Evolutionary conservation across 2,888 invertebrate species (phyloP).

Genomic region (Cyaniris semiargus): DNA sequence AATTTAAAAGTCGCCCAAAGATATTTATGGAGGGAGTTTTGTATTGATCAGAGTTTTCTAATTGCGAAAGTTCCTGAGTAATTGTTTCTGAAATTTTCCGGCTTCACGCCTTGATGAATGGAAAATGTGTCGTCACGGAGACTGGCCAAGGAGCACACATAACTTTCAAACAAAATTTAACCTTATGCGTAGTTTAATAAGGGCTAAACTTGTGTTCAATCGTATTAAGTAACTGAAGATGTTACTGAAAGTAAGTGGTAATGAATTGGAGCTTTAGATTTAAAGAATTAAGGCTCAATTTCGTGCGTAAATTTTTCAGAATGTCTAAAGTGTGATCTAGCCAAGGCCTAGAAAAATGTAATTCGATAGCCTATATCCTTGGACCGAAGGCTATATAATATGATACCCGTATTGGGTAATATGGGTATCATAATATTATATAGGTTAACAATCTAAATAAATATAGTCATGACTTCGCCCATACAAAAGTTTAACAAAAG

Average conservation of each 20-base stretch:
- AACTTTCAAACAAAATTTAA: neutral
- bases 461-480: too few species aligned
- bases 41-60: slow-evolving; percentile 40
- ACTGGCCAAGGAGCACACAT: neutral
- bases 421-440: too few species aligned
- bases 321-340: neutral
- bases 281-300: neutral
- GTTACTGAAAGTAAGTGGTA: neutral
- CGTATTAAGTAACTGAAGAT: neutral
- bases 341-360: slow-evolving; percentile 20
- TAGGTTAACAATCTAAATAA: neutral
- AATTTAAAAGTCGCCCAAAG: slow-evolving; percentile 21
- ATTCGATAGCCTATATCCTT: slow-evolving; percentile 19
- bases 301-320: neutral
- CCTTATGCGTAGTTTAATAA: neutral
- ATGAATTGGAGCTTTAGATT: neutral
- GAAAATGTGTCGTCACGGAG: slow-evolving; percentile 30
- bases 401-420: slow-evolving; percentile 4
- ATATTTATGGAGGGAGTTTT: slow-evolving; percentile 29
- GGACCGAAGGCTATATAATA: neutral
- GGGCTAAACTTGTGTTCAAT: neutral
- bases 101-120: slow-evolving; percentile 28
- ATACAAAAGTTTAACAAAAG: too few species aligned
- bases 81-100: slow-evolving; percentile 36
- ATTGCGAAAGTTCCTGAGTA: slow-evolving; percentile 40